These are phyloP conservation scores for Drosophila prolongata DNA, from an alignment of 2,888 invertebrate genomes.

Conservation along the genomic window DNA sequence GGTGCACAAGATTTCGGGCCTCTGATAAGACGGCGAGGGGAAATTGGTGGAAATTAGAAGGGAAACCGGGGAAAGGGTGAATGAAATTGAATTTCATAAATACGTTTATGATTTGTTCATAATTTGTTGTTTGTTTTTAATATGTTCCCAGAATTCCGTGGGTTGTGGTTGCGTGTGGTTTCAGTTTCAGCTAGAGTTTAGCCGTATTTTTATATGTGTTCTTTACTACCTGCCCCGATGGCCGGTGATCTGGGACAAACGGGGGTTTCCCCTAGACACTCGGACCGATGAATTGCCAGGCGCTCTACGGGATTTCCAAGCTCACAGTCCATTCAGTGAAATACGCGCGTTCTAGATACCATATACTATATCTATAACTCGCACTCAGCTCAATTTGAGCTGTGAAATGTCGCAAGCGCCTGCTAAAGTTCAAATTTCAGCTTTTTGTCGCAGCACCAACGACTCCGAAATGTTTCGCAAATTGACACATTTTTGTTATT, in stretches of 20 bases:
- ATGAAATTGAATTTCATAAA: slow-evolving; percentile 74
- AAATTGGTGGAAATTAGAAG: slow-evolving; percentile 16
- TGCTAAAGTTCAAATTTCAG: slow-evolving; percentile 63
- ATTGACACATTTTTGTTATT: slow-evolving; percentile 67
- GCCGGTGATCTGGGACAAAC: slow-evolving; percentile 21
- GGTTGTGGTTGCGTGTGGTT: slow-evolving; percentile 36
- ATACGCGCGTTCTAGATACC: slow-evolving; percentile 13
- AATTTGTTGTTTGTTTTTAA: slow-evolving; percentile 65
- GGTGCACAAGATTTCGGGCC: slow-evolving; percentile 69
- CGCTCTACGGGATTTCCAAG: slow-evolving; percentile 56
- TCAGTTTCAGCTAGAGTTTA: slow-evolving; percentile 23
- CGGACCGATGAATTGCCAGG: slow-evolving; percentile 37
- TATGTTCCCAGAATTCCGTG: slow-evolving; percentile 57
- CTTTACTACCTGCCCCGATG: slow-evolving; percentile 32
- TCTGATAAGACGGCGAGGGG: slow-evolving; percentile 52
- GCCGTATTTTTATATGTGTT: slow-evolving; percentile 17
- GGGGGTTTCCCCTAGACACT: slow-evolving; percentile 61
- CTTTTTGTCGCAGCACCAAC: slow-evolving; percentile 32
- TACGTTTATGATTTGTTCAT: slow-evolving; percentile 68
- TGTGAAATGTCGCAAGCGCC: slow-evolving; percentile 57
- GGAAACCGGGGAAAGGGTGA: slow-evolving; percentile 50
- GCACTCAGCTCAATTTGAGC: slow-evolving; percentile 36
- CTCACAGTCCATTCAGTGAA: slow-evolving; percentile 52
- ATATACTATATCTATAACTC: slow-evolving; percentile 14
- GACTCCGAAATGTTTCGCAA: slow-evolving; percentile 61